These are phyloP conservation scores for Triplophysa siluroides DNA, from an alignment of 2,113 vertebrate species.

Conservation along the genomic window DNA sequence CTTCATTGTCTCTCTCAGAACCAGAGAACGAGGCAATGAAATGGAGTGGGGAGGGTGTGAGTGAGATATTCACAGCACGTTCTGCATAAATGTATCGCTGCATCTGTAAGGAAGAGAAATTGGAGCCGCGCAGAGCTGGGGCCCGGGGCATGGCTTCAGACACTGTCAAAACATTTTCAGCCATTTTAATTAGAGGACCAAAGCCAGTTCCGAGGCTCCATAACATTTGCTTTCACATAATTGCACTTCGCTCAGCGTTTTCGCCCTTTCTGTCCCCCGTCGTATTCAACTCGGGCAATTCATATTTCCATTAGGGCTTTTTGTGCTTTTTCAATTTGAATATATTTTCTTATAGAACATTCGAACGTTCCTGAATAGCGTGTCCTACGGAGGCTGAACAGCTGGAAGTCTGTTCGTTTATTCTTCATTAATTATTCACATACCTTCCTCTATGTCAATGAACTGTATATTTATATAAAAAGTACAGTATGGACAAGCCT, in stretches of 20 bases:
- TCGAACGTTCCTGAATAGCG: constrained; percentile 42
- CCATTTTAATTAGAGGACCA: constrained; percentile 64
- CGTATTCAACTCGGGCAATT: constrained; percentile 56
- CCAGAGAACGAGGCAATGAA: constrained; percentile 33
- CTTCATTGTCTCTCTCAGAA: constrained; percentile 39
- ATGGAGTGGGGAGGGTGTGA: constrained; percentile 4
- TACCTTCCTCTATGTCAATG: constrained; percentile 13
- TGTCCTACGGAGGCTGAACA: constrained; percentile 34
- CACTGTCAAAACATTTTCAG: constrained; percentile 62
- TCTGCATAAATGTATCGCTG: constrained; percentile 57
- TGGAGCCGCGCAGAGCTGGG: constrained; percentile 41
- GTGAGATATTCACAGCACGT: constrained; percentile 56
- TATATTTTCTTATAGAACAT: constrained; percentile 55
- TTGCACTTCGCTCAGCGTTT: constrained; percentile 59
- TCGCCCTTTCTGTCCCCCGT: constrained; percentile 50
- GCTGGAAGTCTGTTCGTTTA: constrained; percentile 33
- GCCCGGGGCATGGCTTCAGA: constrained; percentile 57
- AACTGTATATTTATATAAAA: background rate
- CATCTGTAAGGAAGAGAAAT: constrained; percentile 54
- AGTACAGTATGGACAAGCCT: constrained; percentile 25
- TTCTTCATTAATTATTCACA: constrained; percentile 41
- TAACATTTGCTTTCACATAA: constrained; percentile 60
- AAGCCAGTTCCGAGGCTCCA: constrained; percentile 55
- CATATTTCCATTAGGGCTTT: constrained; percentile 60
- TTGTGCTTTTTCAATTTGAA: constrained; percentile 60